phyloP scores from a whole-genome alignment of 2,797 vertebrate genomes.

The Rhinatrema bivittatum region DNA sequence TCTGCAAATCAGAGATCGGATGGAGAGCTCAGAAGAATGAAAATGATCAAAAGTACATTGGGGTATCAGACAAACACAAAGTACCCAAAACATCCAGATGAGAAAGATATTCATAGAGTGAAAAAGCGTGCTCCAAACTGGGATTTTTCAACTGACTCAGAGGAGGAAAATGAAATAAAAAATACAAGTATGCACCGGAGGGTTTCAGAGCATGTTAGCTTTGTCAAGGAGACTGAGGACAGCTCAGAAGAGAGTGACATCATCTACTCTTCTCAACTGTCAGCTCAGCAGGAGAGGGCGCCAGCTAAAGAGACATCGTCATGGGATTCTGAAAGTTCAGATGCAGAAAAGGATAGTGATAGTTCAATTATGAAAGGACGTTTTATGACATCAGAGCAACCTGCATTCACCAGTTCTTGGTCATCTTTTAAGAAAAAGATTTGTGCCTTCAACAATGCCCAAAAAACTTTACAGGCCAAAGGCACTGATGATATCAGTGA shows the following conservation, averaged over 20 bases:
- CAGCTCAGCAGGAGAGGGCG: constrained; percentile 2
- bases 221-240: constrained; percentile 29
- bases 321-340: constrained; percentile 12
- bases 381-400: constrained; percentile 9
- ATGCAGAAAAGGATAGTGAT: constrained; percentile 12
- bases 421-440: constrained; percentile 13
- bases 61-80: constrained; percentile 4
- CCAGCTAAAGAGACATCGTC: constrained; percentile 1
- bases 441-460: constrained; percentile 3
- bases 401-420: not conserved
- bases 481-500: constrained; percentile 53
- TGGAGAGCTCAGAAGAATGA: constrained; percentile 28
- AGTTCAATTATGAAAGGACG: constrained; percentile 1
- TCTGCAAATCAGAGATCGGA: constrained; percentile 17
- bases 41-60: constrained; percentile 5
- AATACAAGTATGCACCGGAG: constrained; percentile 2
- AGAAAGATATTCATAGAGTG: not conserved
- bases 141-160: constrained; percentile 40
- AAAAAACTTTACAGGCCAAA: constrained; percentile 23
- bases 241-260: constrained; percentile 37
- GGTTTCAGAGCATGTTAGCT: constrained; percentile 7
- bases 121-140: constrained; percentile 4
- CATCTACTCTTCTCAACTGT: constrained; percentile 39
- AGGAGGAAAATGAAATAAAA: constrained; percentile 22
- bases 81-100: constrained; percentile 8